phyloP scores from a whole-genome alignment of 2,113 vertebrate species.

The Sylvietta virens region DNA sequence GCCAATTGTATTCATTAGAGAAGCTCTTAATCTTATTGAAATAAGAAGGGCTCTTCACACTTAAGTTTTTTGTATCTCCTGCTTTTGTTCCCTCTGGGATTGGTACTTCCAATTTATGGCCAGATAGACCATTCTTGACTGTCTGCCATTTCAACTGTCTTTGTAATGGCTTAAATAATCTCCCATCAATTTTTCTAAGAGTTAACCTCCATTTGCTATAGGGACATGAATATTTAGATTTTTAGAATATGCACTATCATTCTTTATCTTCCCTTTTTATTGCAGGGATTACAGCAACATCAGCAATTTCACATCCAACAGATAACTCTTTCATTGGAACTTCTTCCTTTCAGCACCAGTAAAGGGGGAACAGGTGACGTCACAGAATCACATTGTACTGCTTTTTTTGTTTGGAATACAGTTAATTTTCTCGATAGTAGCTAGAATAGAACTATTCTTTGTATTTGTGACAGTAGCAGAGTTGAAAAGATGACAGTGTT shows the following conservation, averaged over 20 bases:
- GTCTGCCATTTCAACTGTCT: not conserved
- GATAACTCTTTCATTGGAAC: not conserved
- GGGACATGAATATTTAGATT: not conserved
- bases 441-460: not conserved
- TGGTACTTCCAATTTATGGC: not conserved
- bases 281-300: not conserved
- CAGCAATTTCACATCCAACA: not conserved
- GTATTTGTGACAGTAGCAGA: not conserved
- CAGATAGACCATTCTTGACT: not conserved
- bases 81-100: not conserved
- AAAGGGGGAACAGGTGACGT: not conserved
- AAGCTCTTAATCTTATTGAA: conserved; percentile 13
- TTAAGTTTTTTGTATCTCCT: not conserved
- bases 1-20: not conserved
- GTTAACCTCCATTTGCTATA: not conserved
- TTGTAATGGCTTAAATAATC: not conserved
- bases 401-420: not conserved
- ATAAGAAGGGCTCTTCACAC: not conserved
- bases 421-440: not conserved
- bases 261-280: not conserved
- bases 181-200: not conserved
- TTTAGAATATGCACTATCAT: not conserved
- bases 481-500: not conserved
- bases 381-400: not conserved
- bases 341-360: not conserved